phyloP scores from a whole-genome alignment of 2,888 invertebrate species.

The Agrochola lota region DNA sequence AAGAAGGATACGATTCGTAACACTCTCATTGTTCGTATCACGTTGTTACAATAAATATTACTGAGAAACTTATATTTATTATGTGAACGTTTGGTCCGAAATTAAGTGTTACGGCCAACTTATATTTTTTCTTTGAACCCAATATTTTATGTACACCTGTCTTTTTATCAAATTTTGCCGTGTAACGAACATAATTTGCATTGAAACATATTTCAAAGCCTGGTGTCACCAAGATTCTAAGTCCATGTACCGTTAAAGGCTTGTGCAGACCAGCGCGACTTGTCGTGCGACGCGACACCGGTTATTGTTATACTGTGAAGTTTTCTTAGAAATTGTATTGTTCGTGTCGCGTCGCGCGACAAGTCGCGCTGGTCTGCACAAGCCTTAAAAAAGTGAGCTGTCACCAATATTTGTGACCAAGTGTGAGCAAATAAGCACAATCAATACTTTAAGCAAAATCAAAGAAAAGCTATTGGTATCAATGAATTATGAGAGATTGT shows the following conservation, averaged over 20 bases:
- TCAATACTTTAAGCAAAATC: no score
- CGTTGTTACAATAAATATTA: slow-evolving; percentile 1
- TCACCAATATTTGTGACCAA: background rate
- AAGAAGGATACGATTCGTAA: background rate
- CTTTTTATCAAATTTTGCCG: background rate
- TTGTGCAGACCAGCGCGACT: no score
- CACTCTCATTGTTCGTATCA: background rate
- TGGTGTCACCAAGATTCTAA: background rate
- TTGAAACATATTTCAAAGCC: background rate
- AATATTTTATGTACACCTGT: background rate
- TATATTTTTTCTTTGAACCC: background rate
- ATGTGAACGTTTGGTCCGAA: background rate
- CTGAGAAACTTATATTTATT: background rate
- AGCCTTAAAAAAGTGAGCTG: background rate
- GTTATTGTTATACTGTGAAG: no score
- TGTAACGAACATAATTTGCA: background rate
- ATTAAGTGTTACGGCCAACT: background rate
- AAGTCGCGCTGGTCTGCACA: no score
- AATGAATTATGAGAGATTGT: background rate
- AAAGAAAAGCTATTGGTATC: background rate
- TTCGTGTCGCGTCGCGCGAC: no score
- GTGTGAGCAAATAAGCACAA: background rate
- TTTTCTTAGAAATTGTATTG: no score
- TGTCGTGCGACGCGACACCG: no score
- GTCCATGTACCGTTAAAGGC: no score